These are phyloP conservation scores for Podabrus alpinus DNA, from an alignment of 2,888 invertebrate genomes.

Conservation along the genomic window DNA sequence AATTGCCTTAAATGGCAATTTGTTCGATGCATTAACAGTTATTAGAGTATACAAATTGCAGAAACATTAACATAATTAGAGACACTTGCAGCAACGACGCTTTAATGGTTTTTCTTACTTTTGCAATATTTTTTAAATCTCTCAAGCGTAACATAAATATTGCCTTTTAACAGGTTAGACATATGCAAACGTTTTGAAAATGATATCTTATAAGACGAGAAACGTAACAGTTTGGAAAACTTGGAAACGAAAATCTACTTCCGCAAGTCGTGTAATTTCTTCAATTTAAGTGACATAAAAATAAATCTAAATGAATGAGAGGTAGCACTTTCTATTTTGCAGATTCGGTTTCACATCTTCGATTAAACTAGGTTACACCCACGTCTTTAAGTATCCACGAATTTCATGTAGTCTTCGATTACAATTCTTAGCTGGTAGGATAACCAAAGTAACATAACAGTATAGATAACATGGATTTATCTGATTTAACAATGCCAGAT, in stretches of 20 bases:
- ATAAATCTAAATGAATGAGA: conserved; percentile 38
- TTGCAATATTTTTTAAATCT: background rate
- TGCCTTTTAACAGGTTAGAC: background rate
- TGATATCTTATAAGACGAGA: background rate
- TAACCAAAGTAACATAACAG: background rate
- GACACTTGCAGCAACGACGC: background rate
- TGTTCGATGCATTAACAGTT: background rate
- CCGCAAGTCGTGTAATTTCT: conserved; percentile 33
- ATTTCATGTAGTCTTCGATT: conserved; percentile 32
- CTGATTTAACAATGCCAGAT: background rate
- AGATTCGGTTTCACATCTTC: conserved; percentile 36
- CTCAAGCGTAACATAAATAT: background rate
- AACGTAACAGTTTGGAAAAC: background rate
- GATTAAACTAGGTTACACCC: conserved; percentile 39
- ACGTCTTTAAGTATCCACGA: conserved; percentile 33
- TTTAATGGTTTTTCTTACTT: background rate
- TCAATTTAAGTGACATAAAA: conserved; percentile 37
- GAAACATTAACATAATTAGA: background rate
- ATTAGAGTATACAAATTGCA: background rate
- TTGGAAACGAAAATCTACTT: conserved; percentile 30
- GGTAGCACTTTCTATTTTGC: conserved; percentile 45
- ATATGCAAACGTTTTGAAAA: background rate
- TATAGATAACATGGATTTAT: background rate
- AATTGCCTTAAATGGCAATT: background rate
- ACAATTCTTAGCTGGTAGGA: conserved; percentile 17